Evolutionary conservation across 2,113 vertebrate genomes (phyloP), one percentile per base, ranked within the genome.

Genomic region (Chascanopsetta lugubris): DNA sequence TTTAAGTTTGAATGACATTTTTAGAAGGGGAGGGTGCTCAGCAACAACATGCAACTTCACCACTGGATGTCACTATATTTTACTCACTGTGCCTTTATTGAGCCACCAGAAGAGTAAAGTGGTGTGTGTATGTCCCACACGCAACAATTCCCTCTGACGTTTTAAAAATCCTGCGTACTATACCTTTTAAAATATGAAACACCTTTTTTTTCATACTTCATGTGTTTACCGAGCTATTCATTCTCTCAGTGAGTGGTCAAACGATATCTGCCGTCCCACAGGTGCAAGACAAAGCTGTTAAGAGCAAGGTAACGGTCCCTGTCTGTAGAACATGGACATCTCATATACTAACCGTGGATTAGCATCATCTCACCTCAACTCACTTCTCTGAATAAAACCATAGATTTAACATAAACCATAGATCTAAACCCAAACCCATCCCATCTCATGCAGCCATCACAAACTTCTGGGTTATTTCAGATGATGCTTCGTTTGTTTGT

Each of bases 251-350:
- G 6, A n/a, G 38, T 26, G 12, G 21, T 13, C 10, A 22, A 48
- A 50, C 13, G 7, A 57, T 69, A 18, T 83, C 74, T 80, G 40
- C 68, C 59, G n/a, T 75, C 66, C 64, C 30, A 72, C 90, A 92
- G 90, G 85, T 91, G 91, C 88, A 91, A 88, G 74, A 26, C 76
- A 79, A 85, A 86, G 69, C 83, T 92, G 72, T 81, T 92, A 62
- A 88, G 65, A 72, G 74, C 72, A 75, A 92, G 92, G 92, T 92
- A 91, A 90, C 72, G 66, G 21, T 67, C 15, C 56, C 55, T 46
- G 22, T 26, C 26, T 57, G 40, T 65, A 12, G 47, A 65, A 30
- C 54, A 22, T 38, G 34, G 15, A 61, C n/a, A n/a, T n/a, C n/a
- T 60, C 17, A 24, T 18, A 40, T 29, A 82, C 67, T 84, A 88